Evolutionary conservation across 2,888 invertebrate genomes (phyloP).

Genomic region (Caenorhabditis panamensis): DNA sequence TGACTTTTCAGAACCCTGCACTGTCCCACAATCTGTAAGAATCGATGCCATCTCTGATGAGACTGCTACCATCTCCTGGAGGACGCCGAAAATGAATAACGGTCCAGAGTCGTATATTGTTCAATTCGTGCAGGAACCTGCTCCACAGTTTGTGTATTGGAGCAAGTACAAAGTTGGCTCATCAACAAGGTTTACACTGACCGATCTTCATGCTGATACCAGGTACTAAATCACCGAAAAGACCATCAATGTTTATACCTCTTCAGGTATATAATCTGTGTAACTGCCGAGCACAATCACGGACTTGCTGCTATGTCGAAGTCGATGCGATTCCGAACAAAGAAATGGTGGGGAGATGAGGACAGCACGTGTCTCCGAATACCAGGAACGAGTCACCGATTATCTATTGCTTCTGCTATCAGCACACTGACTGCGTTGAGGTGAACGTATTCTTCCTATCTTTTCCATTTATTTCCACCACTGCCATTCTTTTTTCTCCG

Average conservation of each 20-base stretch:
- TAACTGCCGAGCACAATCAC: slow-evolving; percentile 80
- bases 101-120: slow-evolving; percentile 79
- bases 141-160: slow-evolving; percentile 80
- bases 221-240: slow-evolving; percentile 52
- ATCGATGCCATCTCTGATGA: slow-evolving; percentile 78
- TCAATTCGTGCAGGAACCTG: slow-evolving; percentile 80
- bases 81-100: slow-evolving; percentile 79
- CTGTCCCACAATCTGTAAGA: slow-evolving; percentile 77
- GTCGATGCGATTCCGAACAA: slow-evolving; percentile 77
- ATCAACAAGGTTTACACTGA: slow-evolving; percentile 75
- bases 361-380: slow-evolving; percentile 63
- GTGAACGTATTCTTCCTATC: slow-evolving; percentile 27
- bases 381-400: slow-evolving; percentile 63
- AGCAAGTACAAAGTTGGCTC: slow-evolving; percentile 72
- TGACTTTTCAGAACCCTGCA: slow-evolving; percentile 75
- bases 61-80: slow-evolving; percentile 79
- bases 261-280: slow-evolving; percentile 79
- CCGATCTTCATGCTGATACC: slow-evolving; percentile 76
- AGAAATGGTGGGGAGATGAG: slow-evolving; percentile 76
- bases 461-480: not conserved
- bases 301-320: slow-evolving; percentile 81
- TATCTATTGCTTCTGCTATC: slow-evolving; percentile 67
- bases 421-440: slow-evolving; percentile 67
- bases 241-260: too few species aligned
- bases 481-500: slow-evolving; percentile 20